Evolutionary conservation across 2,888 invertebrate genomes (phyloP).

Genomic region (Cylloceria caligata): DNA sequence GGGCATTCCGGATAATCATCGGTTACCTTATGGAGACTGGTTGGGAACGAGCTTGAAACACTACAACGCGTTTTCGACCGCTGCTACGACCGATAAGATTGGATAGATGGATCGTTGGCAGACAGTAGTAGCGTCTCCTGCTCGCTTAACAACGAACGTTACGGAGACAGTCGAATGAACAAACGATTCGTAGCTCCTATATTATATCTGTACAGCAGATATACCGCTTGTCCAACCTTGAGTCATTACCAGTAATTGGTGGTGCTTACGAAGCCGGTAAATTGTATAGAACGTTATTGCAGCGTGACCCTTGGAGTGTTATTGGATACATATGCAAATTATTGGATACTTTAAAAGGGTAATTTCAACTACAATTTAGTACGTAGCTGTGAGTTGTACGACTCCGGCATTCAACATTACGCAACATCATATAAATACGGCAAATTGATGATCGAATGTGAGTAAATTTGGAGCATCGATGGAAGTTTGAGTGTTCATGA

Average conservation of each 20-base stretch:
- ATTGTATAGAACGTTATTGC: conserved; percentile 31
- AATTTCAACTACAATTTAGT: background rate
- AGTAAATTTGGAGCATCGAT: background rate
- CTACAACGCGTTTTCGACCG: background rate
- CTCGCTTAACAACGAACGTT: conserved; percentile 10
- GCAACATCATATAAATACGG: background rate
- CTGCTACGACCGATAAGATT: background rate
- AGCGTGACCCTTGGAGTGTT: conserved; percentile 1
- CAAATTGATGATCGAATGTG: background rate
- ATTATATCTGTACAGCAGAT: background rate
- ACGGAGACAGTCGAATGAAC: background rate
- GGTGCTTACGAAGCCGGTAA: conserved; percentile 6
- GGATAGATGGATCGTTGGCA: background rate
- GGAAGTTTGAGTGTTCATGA: no score
- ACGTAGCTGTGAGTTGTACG: background rate
- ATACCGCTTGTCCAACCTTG: conserved; percentile 3
- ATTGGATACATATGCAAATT: background rate
- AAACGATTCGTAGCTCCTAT: conserved; percentile 3
- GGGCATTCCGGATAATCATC: background rate
- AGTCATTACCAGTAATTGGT: conserved; percentile 28
- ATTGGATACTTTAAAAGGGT: background rate
- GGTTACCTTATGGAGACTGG: background rate
- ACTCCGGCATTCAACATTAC: background rate
- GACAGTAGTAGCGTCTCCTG: background rate
- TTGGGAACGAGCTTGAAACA: conserved; percentile 13